Evolutionary conservation across 2,113 vertebrate species (phyloP).

Genomic region (Genyomyrus donnyi): DNA sequence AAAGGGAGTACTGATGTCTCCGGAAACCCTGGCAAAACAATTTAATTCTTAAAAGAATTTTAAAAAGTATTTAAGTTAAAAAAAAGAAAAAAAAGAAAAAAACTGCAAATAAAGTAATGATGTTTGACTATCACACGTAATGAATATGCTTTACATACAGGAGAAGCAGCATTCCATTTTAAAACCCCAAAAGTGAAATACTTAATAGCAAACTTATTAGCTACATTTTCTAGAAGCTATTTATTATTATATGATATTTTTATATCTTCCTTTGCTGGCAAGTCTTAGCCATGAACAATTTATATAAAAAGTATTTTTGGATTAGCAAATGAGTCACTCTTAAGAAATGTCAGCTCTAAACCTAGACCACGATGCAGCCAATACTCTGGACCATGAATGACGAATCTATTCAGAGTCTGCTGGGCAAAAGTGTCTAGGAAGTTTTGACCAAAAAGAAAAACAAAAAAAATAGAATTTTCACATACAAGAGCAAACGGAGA

Average conservation of each 20-base stretch:
- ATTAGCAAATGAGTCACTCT: background rate
- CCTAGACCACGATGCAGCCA: background rate
- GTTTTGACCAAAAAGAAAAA: background rate
- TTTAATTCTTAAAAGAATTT: background rate
- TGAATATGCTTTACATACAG: background rate
- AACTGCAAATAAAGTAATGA: background rate
- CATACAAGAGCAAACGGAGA: background rate
- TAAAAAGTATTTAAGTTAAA: background rate
- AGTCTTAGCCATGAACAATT: background rate
- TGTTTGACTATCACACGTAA: background rate
- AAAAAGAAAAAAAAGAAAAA: background rate
- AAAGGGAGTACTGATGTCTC: background rate
- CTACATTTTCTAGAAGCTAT: background rate
- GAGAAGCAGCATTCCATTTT: background rate
- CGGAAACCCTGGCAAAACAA: background rate
- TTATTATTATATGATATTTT: background rate
- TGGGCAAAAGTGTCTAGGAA: background rate
- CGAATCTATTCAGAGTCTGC: background rate
- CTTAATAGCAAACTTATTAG: background rate
- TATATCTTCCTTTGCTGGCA: background rate
- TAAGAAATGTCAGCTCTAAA: background rate
- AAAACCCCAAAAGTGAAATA: background rate
- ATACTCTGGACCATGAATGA: background rate
- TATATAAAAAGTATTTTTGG: conserved; percentile 5
- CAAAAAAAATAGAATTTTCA: background rate